phyloP scores from a whole-genome alignment of 1,140 invertebrate genomes.

The Ylistrum balloti region DNA sequence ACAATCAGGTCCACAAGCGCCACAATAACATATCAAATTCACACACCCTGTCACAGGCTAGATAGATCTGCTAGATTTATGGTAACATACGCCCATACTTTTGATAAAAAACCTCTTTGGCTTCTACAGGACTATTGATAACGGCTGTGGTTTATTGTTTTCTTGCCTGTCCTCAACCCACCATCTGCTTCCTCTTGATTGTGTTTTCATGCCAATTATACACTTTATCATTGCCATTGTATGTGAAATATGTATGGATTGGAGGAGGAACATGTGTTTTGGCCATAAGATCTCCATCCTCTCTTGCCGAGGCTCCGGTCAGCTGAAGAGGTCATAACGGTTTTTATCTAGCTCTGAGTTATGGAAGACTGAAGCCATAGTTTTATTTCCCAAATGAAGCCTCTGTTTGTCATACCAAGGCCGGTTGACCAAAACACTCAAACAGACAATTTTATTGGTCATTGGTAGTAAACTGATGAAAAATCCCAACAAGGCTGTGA shows the following conservation, averaged over 20 bases:
- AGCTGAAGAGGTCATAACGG: not conserved
- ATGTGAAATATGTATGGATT: slow-evolving; percentile 5
- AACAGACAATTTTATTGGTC: not conserved
- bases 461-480: not conserved
- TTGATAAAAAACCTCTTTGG: slow-evolving; percentile 8
- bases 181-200: slow-evolving; percentile 16
- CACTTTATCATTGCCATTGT: slow-evolving; percentile 26
- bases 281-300: not conserved
- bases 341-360: not conserved
- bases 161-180: slow-evolving; percentile 3
- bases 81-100: slow-evolving; percentile 26
- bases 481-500: not conserved
- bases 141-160: slow-evolving; percentile 33
- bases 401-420: not conserved
- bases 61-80: slow-evolving; percentile 7
- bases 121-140: not conserved
- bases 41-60: slow-evolving; percentile 2
- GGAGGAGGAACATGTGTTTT: not conserved
- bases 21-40: slow-evolving; percentile 12
- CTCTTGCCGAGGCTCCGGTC: not conserved
- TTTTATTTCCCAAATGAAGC: not conserved
- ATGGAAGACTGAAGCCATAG: not conserved
- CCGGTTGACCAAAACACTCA: slow-evolving; percentile 25
- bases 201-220: slow-evolving; percentile 36
- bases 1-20: not conserved